phyloP scores from a whole-genome alignment of 2,113 vertebrate species.

The Pygoscelis antarcticus region DNA sequence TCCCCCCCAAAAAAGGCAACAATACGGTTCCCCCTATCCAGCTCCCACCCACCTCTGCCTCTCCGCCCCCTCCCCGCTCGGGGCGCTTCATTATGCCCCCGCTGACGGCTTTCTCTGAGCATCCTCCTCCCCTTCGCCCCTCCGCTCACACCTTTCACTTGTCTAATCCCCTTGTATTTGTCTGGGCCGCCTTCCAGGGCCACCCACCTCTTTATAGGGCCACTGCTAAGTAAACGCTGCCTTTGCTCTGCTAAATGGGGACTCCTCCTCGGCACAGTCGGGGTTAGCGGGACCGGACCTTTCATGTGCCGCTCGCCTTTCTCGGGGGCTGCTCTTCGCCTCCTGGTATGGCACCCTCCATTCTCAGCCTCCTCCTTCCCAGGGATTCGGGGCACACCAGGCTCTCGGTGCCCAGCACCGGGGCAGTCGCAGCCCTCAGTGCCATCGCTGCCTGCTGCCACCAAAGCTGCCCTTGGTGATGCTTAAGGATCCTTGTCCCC shows the following conservation, averaged over 20 bases:
- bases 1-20: not conserved
- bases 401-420: not conserved
- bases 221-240: not conserved
- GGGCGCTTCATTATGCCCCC: fast-evolving
- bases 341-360: not conserved
- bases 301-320: not conserved
- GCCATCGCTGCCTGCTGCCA: not conserved
- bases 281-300: not conserved
- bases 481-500: not conserved
- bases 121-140: not conserved
- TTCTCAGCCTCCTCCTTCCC: not conserved
- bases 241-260: not conserved
- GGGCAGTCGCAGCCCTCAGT: not conserved
- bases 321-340: not conserved
- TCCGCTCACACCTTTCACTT: not conserved
- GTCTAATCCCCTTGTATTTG: not conserved
- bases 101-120: not conserved
- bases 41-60: not conserved
- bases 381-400: fast-evolving
- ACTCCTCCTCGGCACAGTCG: not conserved
- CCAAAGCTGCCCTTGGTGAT: not conserved
- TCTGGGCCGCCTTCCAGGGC: not conserved
- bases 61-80: fast-evolving
- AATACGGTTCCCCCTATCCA: fast-evolving
- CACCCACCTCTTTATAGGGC: not conserved